phyloP scores from a whole-genome alignment of 2,797 vertebrate genomes.

The Rhinophrynus dorsalis region DNA sequence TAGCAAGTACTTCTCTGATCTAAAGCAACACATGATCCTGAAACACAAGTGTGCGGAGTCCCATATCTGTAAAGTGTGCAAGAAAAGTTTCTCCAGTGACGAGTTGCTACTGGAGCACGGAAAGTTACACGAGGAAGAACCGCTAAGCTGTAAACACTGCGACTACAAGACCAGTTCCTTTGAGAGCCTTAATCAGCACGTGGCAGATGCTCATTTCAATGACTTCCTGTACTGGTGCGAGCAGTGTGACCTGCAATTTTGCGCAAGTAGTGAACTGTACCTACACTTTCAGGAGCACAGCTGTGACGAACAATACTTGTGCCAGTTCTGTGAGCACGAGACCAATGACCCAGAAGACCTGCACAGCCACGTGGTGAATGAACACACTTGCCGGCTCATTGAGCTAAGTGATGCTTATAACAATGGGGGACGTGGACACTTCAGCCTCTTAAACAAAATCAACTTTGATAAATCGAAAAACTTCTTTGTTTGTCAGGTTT shows the following conservation, averaged over 20 bases:
- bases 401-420: slow-evolving; percentile 74
- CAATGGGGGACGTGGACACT: slow-evolving; percentile 67
- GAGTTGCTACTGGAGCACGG: slow-evolving; percentile 69
- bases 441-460: slow-evolving; percentile 75
- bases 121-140: slow-evolving; percentile 72
- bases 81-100: slow-evolving; percentile 72
- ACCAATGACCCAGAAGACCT: slow-evolving; percentile 74
- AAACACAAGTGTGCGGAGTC: slow-evolving; percentile 73
- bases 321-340: slow-evolving; percentile 79
- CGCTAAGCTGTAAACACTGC: slow-evolving; percentile 74
- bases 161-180: slow-evolving; percentile 73
- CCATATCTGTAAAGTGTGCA: slow-evolving; percentile 71
- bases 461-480: slow-evolving; percentile 78
- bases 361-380: slow-evolving; percentile 77
- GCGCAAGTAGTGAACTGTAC: slow-evolving; percentile 76
- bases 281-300: slow-evolving; percentile 80
- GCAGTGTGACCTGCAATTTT: slow-evolving; percentile 76
- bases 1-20: slow-evolving; percentile 76
- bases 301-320: slow-evolving; percentile 76
- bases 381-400: slow-evolving; percentile 72
- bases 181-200: slow-evolving; percentile 76
- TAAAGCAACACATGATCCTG: slow-evolving; percentile 77
- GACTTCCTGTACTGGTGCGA: slow-evolving; percentile 79
- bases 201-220: slow-evolving; percentile 73
- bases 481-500: slow-evolving; percentile 78